phyloP scores from a whole-genome alignment of 2,888 invertebrate genomes.

The Himalopsyche japonica region DNA sequence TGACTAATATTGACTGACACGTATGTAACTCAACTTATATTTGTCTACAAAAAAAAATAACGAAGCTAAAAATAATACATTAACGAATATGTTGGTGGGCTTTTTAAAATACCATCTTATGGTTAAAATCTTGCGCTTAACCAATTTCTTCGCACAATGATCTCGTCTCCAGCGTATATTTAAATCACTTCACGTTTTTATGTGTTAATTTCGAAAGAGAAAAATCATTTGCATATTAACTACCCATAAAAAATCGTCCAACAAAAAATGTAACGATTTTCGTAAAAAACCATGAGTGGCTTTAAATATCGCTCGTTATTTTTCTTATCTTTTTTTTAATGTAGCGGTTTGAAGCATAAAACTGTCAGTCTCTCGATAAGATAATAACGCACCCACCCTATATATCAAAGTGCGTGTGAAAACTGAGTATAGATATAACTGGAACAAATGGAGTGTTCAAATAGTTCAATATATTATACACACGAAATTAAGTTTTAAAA shows the following conservation, averaged over 20 bases:
- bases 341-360: constrained; percentile 17
- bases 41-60: too few relatives aligned
- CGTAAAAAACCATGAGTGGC: neutral
- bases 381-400: neutral
- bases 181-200: neutral
- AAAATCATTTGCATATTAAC: neutral
- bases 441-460: neutral
- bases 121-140: too few relatives aligned
- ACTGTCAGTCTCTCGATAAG: constrained; percentile 11
- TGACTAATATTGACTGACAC: too few relatives aligned
- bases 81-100: too few relatives aligned
- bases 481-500: neutral
- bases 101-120: too few relatives aligned
- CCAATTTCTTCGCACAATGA: too few relatives aligned
- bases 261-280: neutral
- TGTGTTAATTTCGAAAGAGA: neutral
- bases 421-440: neutral
- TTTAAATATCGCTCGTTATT: neutral
- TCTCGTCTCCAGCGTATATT: too few relatives aligned
- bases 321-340: constrained; percentile 4
- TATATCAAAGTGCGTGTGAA: neutral
- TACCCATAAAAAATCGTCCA: neutral
- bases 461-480: neutral
- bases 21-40: too few relatives aligned
- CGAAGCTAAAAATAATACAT: too few relatives aligned